Evolutionary conservation across 2,113 vertebrate species (phyloP), one percentile per base, ranked within the genome.

Genomic region (Brachionichthys hirsutus): DNA sequence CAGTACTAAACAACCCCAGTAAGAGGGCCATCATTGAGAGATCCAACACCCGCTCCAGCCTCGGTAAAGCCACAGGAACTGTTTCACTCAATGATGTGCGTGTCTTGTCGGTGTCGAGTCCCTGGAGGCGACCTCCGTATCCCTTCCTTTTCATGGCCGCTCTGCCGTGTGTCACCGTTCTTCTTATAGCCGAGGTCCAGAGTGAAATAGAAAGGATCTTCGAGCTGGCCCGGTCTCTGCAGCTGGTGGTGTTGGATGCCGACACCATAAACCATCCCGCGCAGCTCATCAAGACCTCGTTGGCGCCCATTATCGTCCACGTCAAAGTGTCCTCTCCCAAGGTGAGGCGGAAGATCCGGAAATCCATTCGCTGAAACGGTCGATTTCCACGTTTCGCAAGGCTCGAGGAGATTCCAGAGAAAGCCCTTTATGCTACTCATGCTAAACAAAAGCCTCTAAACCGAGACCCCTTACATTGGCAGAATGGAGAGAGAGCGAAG

Each of bases 291-390:
- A 98, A 99, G 92, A 98, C 97, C 7, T 98, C 96, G 34, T 90
- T 99, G 92, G 97, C 97, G 35, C 97, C 97, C 19, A 98, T 99
- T 80, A 96, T 99, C 30, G 93, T 98, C 74, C 96, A 98, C 1
- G 96, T 99, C 15, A 99, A 99, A 92, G 96, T 99, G 68, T 98
- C 97, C 65, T 99, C 97, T 62, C 95, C 95, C 55, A 99, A 99
- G 94, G 97, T 99, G 91, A 60, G 77, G 42, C 11, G 3, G 4
- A 46, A 19, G 17, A 3, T 14, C 19, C 13, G 1, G 20, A 30
- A 30, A 30, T 30, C 24, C 24, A 30, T 8, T 40, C 1, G 3
- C 9, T 40, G 1, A 40, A 13, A 40, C 12, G 9, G 36, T 40
- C 12, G 36, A 40, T 30, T 30, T 30, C 24, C 24, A 30, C 24